These are phyloP conservation scores for Onychostruthus taczanowskii DNA, from an alignment of 2,113 vertebrate genomes.

Conservation along the genomic window DNA sequence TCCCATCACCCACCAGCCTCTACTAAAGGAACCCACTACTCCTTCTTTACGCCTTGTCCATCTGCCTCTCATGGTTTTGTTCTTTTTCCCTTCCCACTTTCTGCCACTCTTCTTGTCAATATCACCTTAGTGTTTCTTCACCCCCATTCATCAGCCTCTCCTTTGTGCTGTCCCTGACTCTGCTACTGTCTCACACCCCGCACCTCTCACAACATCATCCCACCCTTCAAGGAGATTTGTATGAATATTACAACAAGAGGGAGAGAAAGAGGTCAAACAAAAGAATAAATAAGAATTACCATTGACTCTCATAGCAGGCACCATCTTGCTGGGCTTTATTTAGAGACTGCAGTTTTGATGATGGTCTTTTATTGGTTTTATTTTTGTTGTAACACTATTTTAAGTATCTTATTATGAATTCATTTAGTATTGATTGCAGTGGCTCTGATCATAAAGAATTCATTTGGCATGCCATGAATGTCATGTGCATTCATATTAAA, in stretches of 20 bases:
- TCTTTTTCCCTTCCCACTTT: background rate
- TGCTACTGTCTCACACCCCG: accelerated
- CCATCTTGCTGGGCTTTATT: slow-evolving; percentile 60
- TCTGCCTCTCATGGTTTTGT: background rate
- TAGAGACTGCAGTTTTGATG: slow-evolving; percentile 43
- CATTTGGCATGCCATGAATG: slow-evolving; percentile 68
- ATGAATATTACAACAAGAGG: background rate
- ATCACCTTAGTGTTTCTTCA: background rate
- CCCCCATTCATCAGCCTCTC: background rate
- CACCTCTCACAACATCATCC: background rate
- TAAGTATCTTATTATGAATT: slow-evolving; percentile 79
- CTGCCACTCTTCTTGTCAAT: background rate
- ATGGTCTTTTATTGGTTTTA: slow-evolving; percentile 45
- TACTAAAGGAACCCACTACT: background rate
- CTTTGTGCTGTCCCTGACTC: background rate
- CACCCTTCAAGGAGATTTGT: background rate
- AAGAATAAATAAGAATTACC: slow-evolving; percentile 41
- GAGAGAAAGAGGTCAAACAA: background rate
- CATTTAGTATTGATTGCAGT: slow-evolving; percentile 76
- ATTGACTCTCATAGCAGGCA: slow-evolving; percentile 22
- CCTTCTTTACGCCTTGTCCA: background rate
- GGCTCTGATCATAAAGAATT: slow-evolving; percentile 79
- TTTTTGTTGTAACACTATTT: slow-evolving; percentile 75
- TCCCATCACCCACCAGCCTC: background rate
- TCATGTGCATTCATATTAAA: slow-evolving; percentile 66